These are phyloP conservation scores for Caenorhabditis sp. DNA, from an alignment of 2,888 invertebrate genomes.

Conservation along the genomic window DNA sequence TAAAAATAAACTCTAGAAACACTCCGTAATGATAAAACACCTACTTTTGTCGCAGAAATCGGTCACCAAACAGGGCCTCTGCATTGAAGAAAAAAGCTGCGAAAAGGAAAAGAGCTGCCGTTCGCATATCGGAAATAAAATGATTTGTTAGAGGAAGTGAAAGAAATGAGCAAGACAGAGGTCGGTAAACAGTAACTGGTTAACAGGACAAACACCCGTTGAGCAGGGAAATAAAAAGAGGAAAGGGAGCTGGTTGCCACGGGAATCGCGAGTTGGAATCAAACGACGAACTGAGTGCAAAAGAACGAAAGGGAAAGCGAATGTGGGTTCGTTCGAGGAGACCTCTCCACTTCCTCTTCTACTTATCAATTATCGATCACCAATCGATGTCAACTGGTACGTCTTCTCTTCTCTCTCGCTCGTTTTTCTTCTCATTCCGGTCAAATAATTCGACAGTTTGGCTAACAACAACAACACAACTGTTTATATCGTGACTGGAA, in stretches of 20 bases:
- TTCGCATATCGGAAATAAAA: conserved; percentile 32
- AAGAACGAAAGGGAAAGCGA: conserved; percentile 31
- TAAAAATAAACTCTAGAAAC: neutral
- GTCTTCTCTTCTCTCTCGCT: conserved; percentile 15
- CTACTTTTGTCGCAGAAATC: conserved; percentile 24
- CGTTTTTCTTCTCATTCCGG: conserved; percentile 3
- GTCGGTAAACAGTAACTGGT: conserved; percentile 47
- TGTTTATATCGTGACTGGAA: neutral
- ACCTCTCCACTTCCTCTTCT: conserved; percentile 41
- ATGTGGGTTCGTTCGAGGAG: conserved; percentile 45
- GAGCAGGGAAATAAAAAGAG: no score
- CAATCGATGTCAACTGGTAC: conserved; percentile 51
- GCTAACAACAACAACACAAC: conserved; percentile 17
- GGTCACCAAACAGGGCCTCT: conserved; percentile 39
- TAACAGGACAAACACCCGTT: conserved; percentile 20
- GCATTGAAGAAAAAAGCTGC: neutral
- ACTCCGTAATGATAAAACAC: neutral
- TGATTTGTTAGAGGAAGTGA: conserved; percentile 31
- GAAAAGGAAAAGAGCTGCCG: conserved; percentile 12
- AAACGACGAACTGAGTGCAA: conserved; percentile 27
- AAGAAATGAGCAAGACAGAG: neutral
- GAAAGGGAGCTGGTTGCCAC: conserved; percentile 22
- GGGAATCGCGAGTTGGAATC: conserved; percentile 6
- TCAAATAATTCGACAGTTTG: conserved; percentile 24
- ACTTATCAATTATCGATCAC: conserved; percentile 32